These are phyloP conservation scores for Plebejus anna DNA, from an alignment of 2,888 invertebrate genomes.

Conservation along the genomic window DNA sequence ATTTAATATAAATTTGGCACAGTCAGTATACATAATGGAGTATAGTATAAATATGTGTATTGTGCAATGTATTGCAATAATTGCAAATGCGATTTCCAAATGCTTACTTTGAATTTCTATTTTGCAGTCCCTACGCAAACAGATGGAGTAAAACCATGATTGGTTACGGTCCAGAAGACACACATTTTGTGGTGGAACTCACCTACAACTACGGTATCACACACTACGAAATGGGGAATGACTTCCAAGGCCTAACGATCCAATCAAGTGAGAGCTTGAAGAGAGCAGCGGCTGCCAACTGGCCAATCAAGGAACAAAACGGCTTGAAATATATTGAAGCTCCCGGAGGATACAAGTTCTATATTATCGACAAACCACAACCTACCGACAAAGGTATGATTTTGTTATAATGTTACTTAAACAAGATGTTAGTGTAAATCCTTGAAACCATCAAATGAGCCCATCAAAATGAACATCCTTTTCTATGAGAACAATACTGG, in stretches of 20 bases:
- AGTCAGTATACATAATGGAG: too few relatives aligned
- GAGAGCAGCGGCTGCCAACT: conserved; percentile 84
- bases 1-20: too few relatives aligned
- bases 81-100: neutral
- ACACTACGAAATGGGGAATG: conserved; percentile 93
- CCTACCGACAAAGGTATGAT: conserved; percentile 81
- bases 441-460: too few relatives aligned
- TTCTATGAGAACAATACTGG: too few relatives aligned
- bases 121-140: conserved; percentile 94
- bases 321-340: conserved; percentile 84
- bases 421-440: too few relatives aligned
- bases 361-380: conserved; percentile 86
- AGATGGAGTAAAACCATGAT: conserved; percentile 99
- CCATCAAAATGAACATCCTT: too few relatives aligned
- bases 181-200: conserved; percentile 96
- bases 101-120: neutral
- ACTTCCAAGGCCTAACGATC: conserved; percentile 92
- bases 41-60: too few relatives aligned
- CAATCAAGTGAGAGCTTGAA: conserved; percentile 87
- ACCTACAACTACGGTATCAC: conserved; percentile 98
- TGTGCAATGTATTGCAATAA: too few relatives aligned
- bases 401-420: neutral
- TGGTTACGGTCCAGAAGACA: conserved; percentile 97
- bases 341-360: conserved; percentile 96
- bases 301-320: conserved; percentile 85